Evolutionary conservation across 2,888 invertebrate species (phyloP).

Genomic region (Germaria angustata): DNA sequence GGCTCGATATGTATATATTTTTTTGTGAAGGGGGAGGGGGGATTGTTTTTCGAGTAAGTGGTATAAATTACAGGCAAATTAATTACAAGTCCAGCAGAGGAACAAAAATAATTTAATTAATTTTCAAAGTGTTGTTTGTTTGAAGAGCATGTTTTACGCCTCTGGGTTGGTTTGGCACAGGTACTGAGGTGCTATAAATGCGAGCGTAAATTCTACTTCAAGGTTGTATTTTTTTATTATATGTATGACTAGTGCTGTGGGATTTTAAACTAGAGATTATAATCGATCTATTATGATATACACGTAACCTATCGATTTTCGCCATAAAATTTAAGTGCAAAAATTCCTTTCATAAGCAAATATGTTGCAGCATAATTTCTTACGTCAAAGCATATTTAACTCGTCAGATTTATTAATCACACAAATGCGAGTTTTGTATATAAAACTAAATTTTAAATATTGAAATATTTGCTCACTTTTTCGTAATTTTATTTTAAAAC

Average conservation of each 20-base stretch:
- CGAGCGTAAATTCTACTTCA: not conserved
- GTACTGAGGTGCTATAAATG: not conserved
- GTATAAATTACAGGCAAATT: slow-evolving; percentile 61
- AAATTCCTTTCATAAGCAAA: not conserved
- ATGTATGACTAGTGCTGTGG: not conserved
- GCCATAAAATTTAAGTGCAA: no score
- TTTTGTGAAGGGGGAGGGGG: not conserved
- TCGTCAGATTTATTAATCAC: no score
- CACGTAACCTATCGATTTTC: no score
- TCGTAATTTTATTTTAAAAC: no score
- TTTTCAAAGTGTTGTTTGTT: slow-evolving; percentile 43
- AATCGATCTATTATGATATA: no score
- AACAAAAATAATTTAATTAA: slow-evolving; percentile 52
- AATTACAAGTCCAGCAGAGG: slow-evolving; percentile 44
- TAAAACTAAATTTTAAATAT: no score
- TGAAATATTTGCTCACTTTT: not conserved
- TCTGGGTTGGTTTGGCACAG: not conserved
- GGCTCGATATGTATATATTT: no score
- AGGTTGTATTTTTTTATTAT: slow-evolving; percentile 3
- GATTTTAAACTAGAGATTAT: not conserved
- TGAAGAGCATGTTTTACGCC: slow-evolving; percentile 44
- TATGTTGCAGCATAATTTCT: no score
- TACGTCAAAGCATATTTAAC: no score
- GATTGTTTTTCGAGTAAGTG: slow-evolving; percentile 25
- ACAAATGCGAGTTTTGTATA: no score